Base-by-base conservation (phyloP, 2,113 vertebrate species). In the Cyprinodon tularosa region DNA sequence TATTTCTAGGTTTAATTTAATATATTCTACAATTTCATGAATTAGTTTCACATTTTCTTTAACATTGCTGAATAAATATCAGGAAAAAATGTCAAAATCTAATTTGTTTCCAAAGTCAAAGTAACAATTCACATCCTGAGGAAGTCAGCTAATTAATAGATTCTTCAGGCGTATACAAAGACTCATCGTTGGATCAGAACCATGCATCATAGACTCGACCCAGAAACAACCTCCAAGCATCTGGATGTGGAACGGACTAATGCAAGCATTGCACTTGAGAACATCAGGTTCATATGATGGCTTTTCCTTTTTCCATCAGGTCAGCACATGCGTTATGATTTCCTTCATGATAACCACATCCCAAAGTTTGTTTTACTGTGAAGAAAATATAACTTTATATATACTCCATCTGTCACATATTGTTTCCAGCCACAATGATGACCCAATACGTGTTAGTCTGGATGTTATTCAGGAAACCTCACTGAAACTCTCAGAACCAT, bases 351-450 rank as follows among this genome's bases (percentile, higher is more conserved):
- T 42, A 68, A 39, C 59, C 76, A 81, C 72, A 71, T 66, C 14
- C 36, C 66, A 81, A 62, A 67, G 57, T 71, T 83, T 72, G 67
- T 69, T 80, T 86, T 67, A 78, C 73, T 82, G 48, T 66, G 73
- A 70, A 85, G 29, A 68, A 81, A 74, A 86, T 69, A 48, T 22
- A 61, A 64, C 71, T 40, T 75, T 72, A 47, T 48, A 47, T 48
- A 74, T 12, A 45, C 44, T 11, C 5, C 42, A 57, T 66, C 71
- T 40, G 42, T 71, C 15, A 20, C 50, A 57, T 9, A n/a, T 8
- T 15, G 3, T 15, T 57, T 57, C 50, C 17, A 57, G 50, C 50
- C 8, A 0, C 20, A 10, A n/a, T 20, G 17, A 57, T 20, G 50
- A n/a, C 50, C 5, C 15, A 53, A 53, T 20, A 53, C 20, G 50